phyloP scores from a whole-genome alignment of 2,113 vertebrate genomes.

The Lycocorax pyrrhopterus region DNA sequence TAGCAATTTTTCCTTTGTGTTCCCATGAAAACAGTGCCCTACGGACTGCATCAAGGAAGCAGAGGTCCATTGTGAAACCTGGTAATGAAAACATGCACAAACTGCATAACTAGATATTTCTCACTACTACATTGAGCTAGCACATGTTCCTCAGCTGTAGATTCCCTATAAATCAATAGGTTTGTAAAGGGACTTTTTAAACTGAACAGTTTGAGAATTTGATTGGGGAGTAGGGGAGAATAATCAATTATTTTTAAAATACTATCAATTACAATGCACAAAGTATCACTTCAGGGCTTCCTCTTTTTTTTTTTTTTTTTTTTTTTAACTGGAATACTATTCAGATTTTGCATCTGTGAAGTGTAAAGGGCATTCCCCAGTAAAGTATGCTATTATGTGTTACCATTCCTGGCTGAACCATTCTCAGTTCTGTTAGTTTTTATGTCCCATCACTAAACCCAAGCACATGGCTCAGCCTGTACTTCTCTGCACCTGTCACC shows the following conservation, averaged over 20 bases:
- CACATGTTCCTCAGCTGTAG: background rate
- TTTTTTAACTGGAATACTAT: background rate
- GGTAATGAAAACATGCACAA: background rate
- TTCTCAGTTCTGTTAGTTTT: constrained; percentile 42
- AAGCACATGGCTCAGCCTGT: constrained; percentile 25
- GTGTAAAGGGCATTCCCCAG: background rate
- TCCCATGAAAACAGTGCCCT: background rate
- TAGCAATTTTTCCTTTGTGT: background rate
- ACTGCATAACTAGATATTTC: background rate
- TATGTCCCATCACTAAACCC: constrained; percentile 41
- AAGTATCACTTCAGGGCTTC: background rate
- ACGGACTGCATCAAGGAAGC: background rate
- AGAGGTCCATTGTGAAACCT: background rate
- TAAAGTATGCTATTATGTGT: background rate
- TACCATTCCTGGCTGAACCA: background rate
- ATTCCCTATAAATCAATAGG: background rate
- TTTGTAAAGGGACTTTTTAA: background rate
- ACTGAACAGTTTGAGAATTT: background rate
- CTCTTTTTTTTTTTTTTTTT: background rate
- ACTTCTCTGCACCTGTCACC: background rate
- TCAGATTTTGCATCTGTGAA: background rate
- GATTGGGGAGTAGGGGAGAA: accelerated
- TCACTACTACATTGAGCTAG: background rate
- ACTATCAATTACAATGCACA: background rate
- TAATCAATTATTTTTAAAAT: background rate